Conservation (phyloP, 2,797 vertebrate species). For the Betta splendens region DNA sequence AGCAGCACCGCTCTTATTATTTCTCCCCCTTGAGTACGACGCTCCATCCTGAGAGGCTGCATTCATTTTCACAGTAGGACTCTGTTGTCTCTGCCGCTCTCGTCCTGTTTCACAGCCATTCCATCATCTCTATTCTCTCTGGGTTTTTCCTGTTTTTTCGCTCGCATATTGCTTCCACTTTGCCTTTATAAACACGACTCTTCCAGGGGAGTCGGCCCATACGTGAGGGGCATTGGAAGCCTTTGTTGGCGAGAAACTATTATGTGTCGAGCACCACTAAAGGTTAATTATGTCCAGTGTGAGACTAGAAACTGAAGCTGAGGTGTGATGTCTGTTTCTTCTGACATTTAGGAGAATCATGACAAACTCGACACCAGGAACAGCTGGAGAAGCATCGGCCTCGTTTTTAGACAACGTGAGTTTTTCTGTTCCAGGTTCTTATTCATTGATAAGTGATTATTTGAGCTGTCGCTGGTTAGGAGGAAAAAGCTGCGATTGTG, state of each 20-base stretch:
- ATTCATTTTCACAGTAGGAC: conserved; percentile 61
- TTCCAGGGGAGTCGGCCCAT: conserved; percentile 30
- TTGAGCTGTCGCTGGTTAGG: background rate
- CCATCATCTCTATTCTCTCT: conserved; percentile 59
- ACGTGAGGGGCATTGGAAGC: conserved; percentile 46
- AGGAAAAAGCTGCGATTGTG: background rate
- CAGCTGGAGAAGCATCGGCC: background rate
- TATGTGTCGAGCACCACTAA: conserved; percentile 55
- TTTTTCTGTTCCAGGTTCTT: conserved; percentile 4
- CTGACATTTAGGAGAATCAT: conserved; percentile 21
- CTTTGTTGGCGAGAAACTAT: conserved; percentile 38
- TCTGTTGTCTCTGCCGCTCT: conserved; percentile 57
- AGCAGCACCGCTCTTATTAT: conserved; percentile 64
- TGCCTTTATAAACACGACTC: conserved; percentile 44
- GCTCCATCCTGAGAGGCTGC: conserved; percentile 57
- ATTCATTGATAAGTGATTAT: conserved; percentile 1
- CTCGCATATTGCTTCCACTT: conserved; percentile 32
- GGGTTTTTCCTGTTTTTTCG: conserved; percentile 9
- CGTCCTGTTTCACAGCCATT: conserved; percentile 64
- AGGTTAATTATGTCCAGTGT: conserved; percentile 65
- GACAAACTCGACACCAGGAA: conserved; percentile 2
- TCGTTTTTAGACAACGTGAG: conserved; percentile 2
- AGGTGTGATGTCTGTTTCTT: conserved; percentile 33
- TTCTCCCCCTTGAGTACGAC: conserved; percentile 44
- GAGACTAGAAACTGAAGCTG: conserved; percentile 36